These are phyloP conservation scores for Lysiphlebus fabarum DNA, from an alignment of 1,140 invertebrate species.

Conservation along the genomic window DNA sequence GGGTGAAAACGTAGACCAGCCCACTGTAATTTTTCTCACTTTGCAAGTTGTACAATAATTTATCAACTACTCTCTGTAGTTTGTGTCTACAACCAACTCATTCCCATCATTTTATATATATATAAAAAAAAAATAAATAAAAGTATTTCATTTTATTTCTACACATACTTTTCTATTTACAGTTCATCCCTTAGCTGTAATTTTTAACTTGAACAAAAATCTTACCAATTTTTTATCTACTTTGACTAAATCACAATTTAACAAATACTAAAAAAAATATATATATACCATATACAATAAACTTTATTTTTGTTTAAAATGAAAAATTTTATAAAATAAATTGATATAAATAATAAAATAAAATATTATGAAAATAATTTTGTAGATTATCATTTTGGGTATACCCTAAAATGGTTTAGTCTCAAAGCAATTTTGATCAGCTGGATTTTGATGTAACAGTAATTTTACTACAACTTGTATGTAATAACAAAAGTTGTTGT, in stretches of 20 bases:
- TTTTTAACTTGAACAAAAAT: neutral
- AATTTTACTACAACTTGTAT: no score
- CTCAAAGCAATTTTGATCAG: slow-evolving; percentile 32
- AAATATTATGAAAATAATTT: neutral
- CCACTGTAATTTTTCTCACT: slow-evolving; percentile 52
- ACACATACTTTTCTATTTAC: slow-evolving; percentile 21
- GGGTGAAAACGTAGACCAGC: slow-evolving; percentile 32
- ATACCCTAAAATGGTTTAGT: slow-evolving; percentile 12
- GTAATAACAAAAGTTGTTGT: no score
- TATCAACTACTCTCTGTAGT: slow-evolving; percentile 28
- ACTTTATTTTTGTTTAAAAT: no score
- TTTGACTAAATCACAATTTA: no score
- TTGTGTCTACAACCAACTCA: slow-evolving; percentile 4
- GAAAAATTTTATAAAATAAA: no score
- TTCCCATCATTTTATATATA: slow-evolving; percentile 15
- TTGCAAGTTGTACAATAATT: slow-evolving; percentile 50
- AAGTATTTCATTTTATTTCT: slow-evolving; percentile 14
- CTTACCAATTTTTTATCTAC: no score
- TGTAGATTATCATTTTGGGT: slow-evolving; percentile 14
- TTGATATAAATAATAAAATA: neutral
- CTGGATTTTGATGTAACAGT: slow-evolving; percentile 21
- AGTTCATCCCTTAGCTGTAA: slow-evolving; percentile 14
- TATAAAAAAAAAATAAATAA: no score
- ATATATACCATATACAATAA: no score
- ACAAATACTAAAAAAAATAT: no score